Conservation (phyloP, 1,140 invertebrate genomes). For the Aethina tumida region DNA sequence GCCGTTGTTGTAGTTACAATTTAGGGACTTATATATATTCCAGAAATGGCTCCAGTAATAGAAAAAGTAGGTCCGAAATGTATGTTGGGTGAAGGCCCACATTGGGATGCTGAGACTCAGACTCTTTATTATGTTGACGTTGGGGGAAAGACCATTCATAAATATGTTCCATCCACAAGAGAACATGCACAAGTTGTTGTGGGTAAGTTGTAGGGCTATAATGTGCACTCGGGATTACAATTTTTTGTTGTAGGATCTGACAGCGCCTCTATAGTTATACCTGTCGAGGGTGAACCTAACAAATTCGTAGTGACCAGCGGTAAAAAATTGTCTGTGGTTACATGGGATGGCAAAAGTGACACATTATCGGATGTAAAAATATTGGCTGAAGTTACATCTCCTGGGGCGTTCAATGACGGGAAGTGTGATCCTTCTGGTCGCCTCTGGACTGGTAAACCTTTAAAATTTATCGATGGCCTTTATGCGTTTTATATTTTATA, state of each 20-base stretch:
- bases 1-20: too few species aligned
- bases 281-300: slow-evolving; percentile 48
- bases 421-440: slow-evolving; percentile 72
- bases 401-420: slow-evolving; percentile 73
- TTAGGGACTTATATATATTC: too few species aligned
- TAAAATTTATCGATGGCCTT: too few species aligned
- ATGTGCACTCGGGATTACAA: too few species aligned
- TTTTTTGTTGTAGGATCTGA: too few species aligned
- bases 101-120: slow-evolving; percentile 47
- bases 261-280: slow-evolving; percentile 45
- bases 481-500: too few species aligned
- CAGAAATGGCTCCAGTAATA: too few species aligned
- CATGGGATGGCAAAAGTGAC: slow-evolving; percentile 49
- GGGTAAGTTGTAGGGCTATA: too few species aligned
- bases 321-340: slow-evolving; percentile 47
- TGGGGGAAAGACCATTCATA: slow-evolving; percentile 41
- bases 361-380: slow-evolving; percentile 19
- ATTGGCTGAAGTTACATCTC: slow-evolving; percentile 33
- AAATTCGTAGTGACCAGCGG: slow-evolving; percentile 54
- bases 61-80: too few species aligned
- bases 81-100: too few species aligned
- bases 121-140: slow-evolving; percentile 52
- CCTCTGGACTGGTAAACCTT: slow-evolving; percentile 44
- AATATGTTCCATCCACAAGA: slow-evolving; percentile 40
- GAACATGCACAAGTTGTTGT: slow-evolving; percentile 39